Evolutionary conservation across 2,797 vertebrate genomes (phyloP), one percentile per base, ranked within the genome.

Genomic region (Siniperca undulata): DNA sequence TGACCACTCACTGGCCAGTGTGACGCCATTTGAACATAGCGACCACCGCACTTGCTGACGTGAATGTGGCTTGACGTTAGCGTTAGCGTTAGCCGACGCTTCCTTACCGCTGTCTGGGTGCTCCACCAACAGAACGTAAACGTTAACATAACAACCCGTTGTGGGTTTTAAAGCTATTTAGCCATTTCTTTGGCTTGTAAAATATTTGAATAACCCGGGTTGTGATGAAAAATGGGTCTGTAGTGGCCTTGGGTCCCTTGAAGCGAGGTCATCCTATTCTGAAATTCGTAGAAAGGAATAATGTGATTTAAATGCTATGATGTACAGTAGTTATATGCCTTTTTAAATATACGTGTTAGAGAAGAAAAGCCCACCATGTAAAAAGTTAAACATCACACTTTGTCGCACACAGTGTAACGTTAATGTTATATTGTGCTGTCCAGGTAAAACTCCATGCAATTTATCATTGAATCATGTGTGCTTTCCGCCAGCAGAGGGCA

Each of bases 401-500:
- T 17, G 17, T 3, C 16, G 9, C 16, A 55, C 8, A 30, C 0
- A 44, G 4, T 61, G 48, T 30, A 30, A 48, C 46, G 16, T 1
- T 52, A 30, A 27, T 24, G 16, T 11, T 40, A 3, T 44, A 13
- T 22, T 53, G 14, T 8, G 62, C 4, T 56, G 27, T 44, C 1
- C 10, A 38, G 9, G 16, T 46, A 20, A n/a, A 70, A 46, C 3
- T n/a, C 3, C 3, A 4, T 27, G 3, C 5, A 5, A 7, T 34
- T n/a, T 6, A 36, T 64, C 3, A n/a, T 44, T 20, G n/a, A 38
- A 3, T 64, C 2, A 0, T 84, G 24, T 4, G n/a, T n/a, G 42
- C 1, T 46, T 2, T 52, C 0, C 1, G n/a, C 81, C 94, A 91
- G 88, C 78, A 94, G 94, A 77, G 86, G 92, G 89, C 84, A 34